These are phyloP conservation scores for Castor canadensis DNA, from an alignment of 2,113 vertebrate genomes.

Conservation along the genomic window DNA sequence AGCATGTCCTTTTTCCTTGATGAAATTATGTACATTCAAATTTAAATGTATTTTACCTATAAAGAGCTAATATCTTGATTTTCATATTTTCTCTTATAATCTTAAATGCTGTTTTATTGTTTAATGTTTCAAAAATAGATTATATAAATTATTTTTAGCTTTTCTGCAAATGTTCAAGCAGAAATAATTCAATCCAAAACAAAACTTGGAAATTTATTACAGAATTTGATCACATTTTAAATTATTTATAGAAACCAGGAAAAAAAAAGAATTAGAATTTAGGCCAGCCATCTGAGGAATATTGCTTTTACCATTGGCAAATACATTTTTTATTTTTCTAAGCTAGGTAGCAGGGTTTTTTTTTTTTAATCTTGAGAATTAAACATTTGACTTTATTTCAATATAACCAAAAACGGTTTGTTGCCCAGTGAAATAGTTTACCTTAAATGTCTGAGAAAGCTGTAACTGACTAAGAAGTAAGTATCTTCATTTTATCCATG, in stretches of 20 bases:
- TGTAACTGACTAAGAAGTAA: background rate
- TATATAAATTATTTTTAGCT: background rate
- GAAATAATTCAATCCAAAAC: background rate
- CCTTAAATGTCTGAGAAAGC: constrained; percentile 23
- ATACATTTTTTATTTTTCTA: background rate
- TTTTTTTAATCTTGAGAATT: background rate
- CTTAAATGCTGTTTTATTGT: background rate
- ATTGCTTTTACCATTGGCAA: background rate
- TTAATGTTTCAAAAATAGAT: background rate
- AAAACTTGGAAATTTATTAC: background rate
- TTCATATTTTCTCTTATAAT: constrained; percentile 18
- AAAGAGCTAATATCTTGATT: background rate
- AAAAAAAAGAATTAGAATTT: background rate
- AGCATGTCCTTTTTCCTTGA: background rate
- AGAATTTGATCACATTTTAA: constrained; percentile 16
- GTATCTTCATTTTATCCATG: background rate
- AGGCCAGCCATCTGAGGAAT: background rate
- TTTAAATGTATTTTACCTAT: constrained; percentile 5
- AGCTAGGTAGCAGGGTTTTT: background rate
- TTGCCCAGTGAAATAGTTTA: background rate
- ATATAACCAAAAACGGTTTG: background rate
- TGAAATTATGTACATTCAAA: background rate
- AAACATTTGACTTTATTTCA: background rate
- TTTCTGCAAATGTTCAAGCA: background rate
- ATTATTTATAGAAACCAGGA: background rate